Evolutionary conservation across 2,888 invertebrate genomes (phyloP), one percentile per base, ranked within the genome.

Genomic region (Drosophila prolongata): DNA sequence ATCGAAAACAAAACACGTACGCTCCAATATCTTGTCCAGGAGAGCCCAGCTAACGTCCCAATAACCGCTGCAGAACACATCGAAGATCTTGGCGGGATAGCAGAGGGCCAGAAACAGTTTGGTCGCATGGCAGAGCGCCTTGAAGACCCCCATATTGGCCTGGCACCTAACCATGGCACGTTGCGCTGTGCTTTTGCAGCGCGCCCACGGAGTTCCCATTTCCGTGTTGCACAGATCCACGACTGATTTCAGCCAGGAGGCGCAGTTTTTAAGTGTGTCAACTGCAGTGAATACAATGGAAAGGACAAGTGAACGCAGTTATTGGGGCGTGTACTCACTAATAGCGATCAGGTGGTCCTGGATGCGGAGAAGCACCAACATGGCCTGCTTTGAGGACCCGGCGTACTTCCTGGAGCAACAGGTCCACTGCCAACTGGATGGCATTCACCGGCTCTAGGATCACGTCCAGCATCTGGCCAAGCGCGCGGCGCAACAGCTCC

Each of bases 161-260:
- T 93, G 93, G 85, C 96, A 97, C 79, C 95, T 94, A 0, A 92
- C 75, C 5, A 94, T 93, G 0, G 95, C 95, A 0, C 93, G 92
- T 6, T 95, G 93, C 49, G 97, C 94, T 0, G 94, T 94, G 24
- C 92, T 92, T 35, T 93, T 91, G 87, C 98, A 98, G 57, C 95
- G 94, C 30, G 95, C 93, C 90, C 95, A 96, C 0, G 97, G 97
- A 0, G 95, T 95, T 0, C 96, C 97, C 35, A 97, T 92, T 79
- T 95, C 94, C 46, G 94, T 93, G 88, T 97, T 97, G 91, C 97
- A 98, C 10, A 95, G 91, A 43, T 94, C 94, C 3, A 95, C 93
- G 42, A 96, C 93, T 54, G 94, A 94, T 13, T 93, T 94, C 1
- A 98, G 91, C 95, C 97, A 97, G 52, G 93, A 90, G 64, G 95